Percentiles rank a stretch among this genome's conserved stretches.
Evolutionary conservation across 1,140 invertebrate species (phyloP).

Genomic region (Drosophila bocki): DNA sequence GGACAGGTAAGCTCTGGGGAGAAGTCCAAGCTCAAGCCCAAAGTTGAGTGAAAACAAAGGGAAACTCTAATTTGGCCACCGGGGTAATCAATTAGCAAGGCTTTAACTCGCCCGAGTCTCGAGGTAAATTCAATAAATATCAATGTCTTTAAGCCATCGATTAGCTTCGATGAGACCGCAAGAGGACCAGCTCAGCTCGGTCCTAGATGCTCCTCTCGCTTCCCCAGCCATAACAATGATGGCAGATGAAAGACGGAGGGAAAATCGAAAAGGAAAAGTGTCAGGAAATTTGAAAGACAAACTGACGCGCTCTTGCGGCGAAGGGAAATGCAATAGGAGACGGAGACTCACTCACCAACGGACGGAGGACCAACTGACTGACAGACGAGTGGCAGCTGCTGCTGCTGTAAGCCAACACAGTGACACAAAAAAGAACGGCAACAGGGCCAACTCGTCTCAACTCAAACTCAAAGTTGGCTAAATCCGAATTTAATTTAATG

Average conservation of each 20-base stretch:
- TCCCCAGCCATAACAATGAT: slow-evolving; percentile 26
- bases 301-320: slow-evolving; percentile 57
- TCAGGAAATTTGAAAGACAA: slow-evolving; percentile 72
- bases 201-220: slow-evolving; percentile 11
- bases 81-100: slow-evolving; percentile 36
- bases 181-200: slow-evolving; percentile 14
- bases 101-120: slow-evolving; percentile 17
- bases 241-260: slow-evolving; percentile 20
- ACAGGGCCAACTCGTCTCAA: slow-evolving; percentile 33
- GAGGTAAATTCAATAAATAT: slow-evolving; percentile 25
- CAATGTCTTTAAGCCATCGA: slow-evolving; percentile 50
- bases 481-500: slow-evolving; percentile 84
- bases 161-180: slow-evolving; percentile 33
- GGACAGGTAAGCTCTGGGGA: slow-evolving; percentile 53
- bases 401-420: slow-evolving; percentile 46
- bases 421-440: slow-evolving; percentile 67
- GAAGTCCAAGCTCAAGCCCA: slow-evolving; percentile 18
- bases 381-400: slow-evolving; percentile 62
- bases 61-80: slow-evolving; percentile 29
- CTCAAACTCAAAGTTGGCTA: slow-evolving; percentile 70
- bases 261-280: slow-evolving; percentile 53
- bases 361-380: slow-evolving; percentile 42
- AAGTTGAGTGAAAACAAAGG: slow-evolving; percentile 53
- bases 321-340: slow-evolving; percentile 64
- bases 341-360: slow-evolving; percentile 4